phyloP scores from a whole-genome alignment of 1,140 invertebrate genomes.

The Dolichoris vasculosae region DNA sequence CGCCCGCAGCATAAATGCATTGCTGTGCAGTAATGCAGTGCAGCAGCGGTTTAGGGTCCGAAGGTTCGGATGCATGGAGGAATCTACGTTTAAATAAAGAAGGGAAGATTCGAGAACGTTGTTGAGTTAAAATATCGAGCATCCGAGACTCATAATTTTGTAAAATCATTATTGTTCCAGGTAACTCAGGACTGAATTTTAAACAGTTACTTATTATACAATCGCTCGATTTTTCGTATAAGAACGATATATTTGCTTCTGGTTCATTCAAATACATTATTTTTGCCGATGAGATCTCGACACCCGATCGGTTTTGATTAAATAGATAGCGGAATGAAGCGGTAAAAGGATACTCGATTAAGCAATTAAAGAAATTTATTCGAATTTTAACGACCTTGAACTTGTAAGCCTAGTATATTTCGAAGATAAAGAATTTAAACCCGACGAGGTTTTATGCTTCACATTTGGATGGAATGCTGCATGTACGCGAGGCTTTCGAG shows the following conservation, averaged over 20 bases:
- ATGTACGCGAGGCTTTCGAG: no score
- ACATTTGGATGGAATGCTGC: no score
- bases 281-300: no score
- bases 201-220: not conserved
- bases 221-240: no score
- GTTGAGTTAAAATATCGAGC: not conserved
- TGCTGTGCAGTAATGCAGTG: not conserved
- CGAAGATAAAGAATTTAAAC: not conserved
- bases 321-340: not conserved
- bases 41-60: not conserved
- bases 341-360: no score
- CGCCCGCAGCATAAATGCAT: not conserved
- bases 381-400: not conserved
- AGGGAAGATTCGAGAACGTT: not conserved
- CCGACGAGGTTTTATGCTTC: not conserved
- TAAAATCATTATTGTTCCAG: not conserved
- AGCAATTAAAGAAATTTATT: no score
- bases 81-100: not conserved
- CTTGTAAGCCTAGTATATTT: not conserved
- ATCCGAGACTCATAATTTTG: not conserved
- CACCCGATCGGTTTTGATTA: not conserved
- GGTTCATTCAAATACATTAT: no score
- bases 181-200: not conserved
- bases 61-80: not conserved
- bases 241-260: no score